Evolutionary conservation across 2,113 vertebrate species (phyloP).

Genomic region (Malaclemys terrapin): DNA sequence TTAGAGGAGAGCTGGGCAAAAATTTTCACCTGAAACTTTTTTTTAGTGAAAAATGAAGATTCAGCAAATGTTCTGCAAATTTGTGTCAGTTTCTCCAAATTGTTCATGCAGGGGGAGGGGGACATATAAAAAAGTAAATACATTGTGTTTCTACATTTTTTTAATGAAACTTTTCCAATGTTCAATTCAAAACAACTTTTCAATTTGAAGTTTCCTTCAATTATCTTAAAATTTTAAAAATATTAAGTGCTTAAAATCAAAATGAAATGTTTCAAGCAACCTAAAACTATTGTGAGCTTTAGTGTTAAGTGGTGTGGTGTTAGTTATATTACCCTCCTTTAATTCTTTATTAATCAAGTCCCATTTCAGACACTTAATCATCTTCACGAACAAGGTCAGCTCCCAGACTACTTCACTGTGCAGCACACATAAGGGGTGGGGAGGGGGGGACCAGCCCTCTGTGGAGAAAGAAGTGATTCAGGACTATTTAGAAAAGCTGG

Average conservation of each 20-base stretch:
- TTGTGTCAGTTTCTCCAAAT: neutral
- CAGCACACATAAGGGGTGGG: too few relatives aligned
- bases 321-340: too few relatives aligned
- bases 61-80: neutral
- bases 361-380: too few relatives aligned
- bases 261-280: neutral
- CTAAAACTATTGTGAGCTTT: neutral
- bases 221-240: neutral
- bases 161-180: too few relatives aligned
- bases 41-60: neutral
- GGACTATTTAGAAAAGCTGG: too few relatives aligned
- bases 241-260: neutral
- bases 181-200: neutral
- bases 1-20: neutral
- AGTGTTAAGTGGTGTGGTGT: neutral
- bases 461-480: too few relatives aligned
- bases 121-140: neutral
- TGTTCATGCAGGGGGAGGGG: too few relatives aligned
- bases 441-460: too few relatives aligned
- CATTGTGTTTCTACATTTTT: neutral
- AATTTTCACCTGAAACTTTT: neutral
- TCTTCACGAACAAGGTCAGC: too few relatives aligned
- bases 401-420: too few relatives aligned
- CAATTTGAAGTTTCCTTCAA: neutral
- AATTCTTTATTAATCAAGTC: too few relatives aligned